These are phyloP conservation scores for Drosophila rufa DNA, from an alignment of 1,140 invertebrate species.

Conservation along the genomic window DNA sequence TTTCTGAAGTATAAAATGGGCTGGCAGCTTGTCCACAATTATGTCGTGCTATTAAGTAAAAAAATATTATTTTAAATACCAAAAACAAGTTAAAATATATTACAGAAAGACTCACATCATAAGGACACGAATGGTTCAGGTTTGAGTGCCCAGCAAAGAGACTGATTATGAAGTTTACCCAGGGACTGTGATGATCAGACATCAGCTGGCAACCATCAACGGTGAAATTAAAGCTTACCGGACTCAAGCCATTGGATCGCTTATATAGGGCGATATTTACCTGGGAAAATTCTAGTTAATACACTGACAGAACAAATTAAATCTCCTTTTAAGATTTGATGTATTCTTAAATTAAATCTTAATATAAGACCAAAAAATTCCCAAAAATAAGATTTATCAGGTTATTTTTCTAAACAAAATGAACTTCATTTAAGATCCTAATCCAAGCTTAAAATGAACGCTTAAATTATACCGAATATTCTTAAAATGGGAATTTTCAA, in stretches of 20 bases:
- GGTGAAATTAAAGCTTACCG: slow-evolving; percentile 8
- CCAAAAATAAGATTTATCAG: too few species aligned
- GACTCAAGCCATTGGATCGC: slow-evolving; percentile 19
- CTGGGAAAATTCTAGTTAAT: not conserved
- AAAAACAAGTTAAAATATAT: too few species aligned
- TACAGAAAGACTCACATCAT: not conserved
- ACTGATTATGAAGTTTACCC: slow-evolving; percentile 1
- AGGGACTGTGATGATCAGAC: not conserved
- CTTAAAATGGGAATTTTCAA: too few species aligned
- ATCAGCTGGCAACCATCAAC: slow-evolving; percentile 16
- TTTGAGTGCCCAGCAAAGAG: slow-evolving; percentile 6
- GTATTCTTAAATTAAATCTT: too few species aligned
- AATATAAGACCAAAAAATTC: too few species aligned
- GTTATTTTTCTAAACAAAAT: too few species aligned
- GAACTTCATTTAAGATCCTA: too few species aligned
- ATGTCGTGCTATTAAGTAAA: slow-evolving; percentile 9
- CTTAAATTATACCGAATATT: too few species aligned
- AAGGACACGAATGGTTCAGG: slow-evolving; percentile 28
- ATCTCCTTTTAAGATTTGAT: too few species aligned
- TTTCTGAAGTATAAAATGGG: slow-evolving; percentile 1
- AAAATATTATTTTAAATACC: not conserved
- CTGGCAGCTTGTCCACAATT: slow-evolving; percentile 23
- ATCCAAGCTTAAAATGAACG: too few species aligned
- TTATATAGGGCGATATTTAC: slow-evolving; percentile 11
- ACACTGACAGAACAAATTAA: too few species aligned